Conservation (phyloP, 2,888 invertebrate species). For the Parnassius mnemosyne region DNA sequence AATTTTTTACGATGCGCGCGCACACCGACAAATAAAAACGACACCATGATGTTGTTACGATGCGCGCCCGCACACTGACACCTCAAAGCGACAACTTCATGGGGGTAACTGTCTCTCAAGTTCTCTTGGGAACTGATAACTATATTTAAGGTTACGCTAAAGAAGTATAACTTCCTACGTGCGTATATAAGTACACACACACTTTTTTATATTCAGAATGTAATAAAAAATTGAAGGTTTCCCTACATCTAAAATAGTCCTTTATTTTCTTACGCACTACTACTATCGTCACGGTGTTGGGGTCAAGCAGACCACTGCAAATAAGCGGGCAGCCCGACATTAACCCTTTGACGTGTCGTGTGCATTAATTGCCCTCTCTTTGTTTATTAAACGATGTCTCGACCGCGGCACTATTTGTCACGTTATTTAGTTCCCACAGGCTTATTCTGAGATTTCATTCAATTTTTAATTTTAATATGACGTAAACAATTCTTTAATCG, state of each 20-base stretch:
- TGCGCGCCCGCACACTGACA: no score
- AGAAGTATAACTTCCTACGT: no score
- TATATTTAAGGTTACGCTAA: no score
- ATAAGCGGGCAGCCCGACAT: slow-evolving; percentile 46
- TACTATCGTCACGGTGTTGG: slow-evolving; percentile 1
- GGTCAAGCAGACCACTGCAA: slow-evolving; percentile 28
- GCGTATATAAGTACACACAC: no score
- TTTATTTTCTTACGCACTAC: background rate
- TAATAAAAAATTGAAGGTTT: no score
- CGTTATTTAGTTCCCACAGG: slow-evolving; percentile 54
- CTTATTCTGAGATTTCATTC: slow-evolving; percentile 42
- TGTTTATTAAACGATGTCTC: slow-evolving; percentile 69
- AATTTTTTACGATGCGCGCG: no score
- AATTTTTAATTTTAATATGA: background rate
- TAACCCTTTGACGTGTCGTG: slow-evolving; percentile 78
- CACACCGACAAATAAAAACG: no score
- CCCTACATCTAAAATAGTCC: background rate
- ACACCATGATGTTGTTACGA: no score
- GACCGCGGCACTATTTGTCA: slow-evolving; percentile 57
- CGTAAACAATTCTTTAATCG: background rate
- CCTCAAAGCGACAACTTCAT: no score
- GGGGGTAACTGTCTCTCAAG: no score
- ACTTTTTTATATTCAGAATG: no score
- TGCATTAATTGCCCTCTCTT: slow-evolving; percentile 63
- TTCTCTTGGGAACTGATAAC: no score